A percentile compares a stretch with the other conserved stretches of the same genome.
Conservation (phyloP, 2,113 vertebrate species). For the Nesogale talazaci region DNA sequence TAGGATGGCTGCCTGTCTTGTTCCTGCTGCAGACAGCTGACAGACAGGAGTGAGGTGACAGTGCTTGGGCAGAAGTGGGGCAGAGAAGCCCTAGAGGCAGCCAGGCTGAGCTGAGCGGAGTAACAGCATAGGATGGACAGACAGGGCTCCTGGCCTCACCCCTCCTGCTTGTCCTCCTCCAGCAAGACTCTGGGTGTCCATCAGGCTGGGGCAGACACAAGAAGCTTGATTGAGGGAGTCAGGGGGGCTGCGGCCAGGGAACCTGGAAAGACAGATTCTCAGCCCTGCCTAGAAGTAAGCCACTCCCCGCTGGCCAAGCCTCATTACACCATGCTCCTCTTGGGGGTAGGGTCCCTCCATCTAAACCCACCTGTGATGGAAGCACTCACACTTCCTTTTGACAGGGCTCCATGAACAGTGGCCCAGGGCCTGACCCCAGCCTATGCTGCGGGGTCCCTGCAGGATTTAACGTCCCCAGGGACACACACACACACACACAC, state of each 20-base stretch:
- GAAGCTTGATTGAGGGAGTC: neutral
- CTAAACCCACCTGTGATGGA: neutral
- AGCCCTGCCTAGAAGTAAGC: no score
- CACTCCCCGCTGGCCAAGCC: neutral
- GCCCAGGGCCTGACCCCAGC: neutral
- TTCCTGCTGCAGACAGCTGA: neutral
- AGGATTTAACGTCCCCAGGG: neutral
- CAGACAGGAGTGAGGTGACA: neutral
- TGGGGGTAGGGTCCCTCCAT: neutral
- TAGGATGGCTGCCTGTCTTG: neutral
- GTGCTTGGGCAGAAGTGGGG: neutral
- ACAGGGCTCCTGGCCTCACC: neutral
- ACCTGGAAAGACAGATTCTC: neutral
- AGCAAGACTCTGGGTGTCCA: neutral
- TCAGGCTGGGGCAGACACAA: neutral
- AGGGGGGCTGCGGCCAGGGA: neutral
- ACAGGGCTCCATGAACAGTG: neutral
- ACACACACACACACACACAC: neutral
- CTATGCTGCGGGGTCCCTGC: no score
- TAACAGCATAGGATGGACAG: no score
- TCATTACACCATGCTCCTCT: neutral
- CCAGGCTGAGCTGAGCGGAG: neutral
- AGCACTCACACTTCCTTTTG: neutral
- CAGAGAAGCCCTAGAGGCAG: neutral
- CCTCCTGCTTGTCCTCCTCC: neutral